These are phyloP conservation scores for Lacerta viridis DNA, from an alignment of 2,797 vertebrate genomes.

Conservation along the genomic window DNA sequence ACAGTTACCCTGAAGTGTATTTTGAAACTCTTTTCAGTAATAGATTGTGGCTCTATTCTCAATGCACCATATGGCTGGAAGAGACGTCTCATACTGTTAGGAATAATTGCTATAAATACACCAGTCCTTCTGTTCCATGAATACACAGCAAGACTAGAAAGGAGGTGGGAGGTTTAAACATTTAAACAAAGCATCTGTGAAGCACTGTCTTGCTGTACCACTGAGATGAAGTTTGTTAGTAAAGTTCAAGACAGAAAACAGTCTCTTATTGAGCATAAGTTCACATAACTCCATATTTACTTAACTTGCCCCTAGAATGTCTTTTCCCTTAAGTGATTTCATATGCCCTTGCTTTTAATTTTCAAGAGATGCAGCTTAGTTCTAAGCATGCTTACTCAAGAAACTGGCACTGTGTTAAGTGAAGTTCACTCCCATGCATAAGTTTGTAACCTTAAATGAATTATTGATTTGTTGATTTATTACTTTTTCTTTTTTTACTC, in stretches of 20 bases:
- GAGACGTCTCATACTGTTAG: background rate
- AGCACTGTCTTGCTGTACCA: background rate
- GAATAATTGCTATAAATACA: background rate
- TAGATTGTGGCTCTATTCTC: background rate
- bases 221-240: background rate
- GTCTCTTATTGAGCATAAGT: background rate
- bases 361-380: constrained; percentile 53
- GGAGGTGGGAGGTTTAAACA: background rate
- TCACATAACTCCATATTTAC: constrained; percentile 54
- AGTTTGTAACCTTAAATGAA: too few species aligned
- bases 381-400: too few species aligned
- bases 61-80: constrained; percentile 5
- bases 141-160: background rate
- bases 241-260: background rate
- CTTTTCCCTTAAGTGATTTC: constrained; percentile 52
- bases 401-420: too few species aligned
- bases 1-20: background rate
- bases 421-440: too few species aligned
- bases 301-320: constrained; percentile 55
- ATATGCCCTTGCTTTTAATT: constrained; percentile 63
- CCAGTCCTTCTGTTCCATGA: background rate
- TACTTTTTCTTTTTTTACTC: too few species aligned
- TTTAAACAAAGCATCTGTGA: background rate
- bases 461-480: too few species aligned
- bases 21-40: background rate